Evolutionary conservation across 2,888 invertebrate species (phyloP).

Genomic region (Aphodius granarius): DNA sequence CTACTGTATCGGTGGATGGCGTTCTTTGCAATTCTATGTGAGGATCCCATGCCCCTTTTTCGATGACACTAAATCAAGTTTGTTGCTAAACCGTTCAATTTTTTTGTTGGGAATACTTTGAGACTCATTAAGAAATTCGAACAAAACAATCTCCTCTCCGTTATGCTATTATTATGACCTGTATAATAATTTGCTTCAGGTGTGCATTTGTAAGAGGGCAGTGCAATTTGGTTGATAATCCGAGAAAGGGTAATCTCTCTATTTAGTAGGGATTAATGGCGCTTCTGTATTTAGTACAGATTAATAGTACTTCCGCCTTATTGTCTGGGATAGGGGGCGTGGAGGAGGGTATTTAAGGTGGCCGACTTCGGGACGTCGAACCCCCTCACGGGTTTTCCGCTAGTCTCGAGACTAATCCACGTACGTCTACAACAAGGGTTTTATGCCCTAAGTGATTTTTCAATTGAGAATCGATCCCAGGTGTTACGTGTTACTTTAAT

Average conservation of each 20-base stretch:
- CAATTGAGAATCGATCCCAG: constrained; percentile 1
- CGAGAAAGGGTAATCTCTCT: constrained; percentile 4
- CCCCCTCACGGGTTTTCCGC: background rate
- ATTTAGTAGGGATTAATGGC: constrained; percentile 10
- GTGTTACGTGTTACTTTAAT: constrained; percentile 6
- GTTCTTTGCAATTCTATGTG: too few species aligned
- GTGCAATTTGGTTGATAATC: constrained; percentile 4
- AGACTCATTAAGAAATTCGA: too few species aligned
- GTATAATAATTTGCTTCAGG: background rate
- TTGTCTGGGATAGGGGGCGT: background rate
- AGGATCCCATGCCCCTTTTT: too few species aligned
- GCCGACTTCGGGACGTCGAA: background rate
- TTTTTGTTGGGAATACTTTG: too few species aligned
- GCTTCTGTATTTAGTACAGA: constrained; percentile 10
- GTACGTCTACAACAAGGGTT: constrained; percentile 1
- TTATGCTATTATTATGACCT: background rate
- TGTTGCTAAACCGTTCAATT: too few species aligned
- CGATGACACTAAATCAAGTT: too few species aligned
- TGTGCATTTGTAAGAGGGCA: background rate
- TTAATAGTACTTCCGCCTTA: constrained; percentile 10
- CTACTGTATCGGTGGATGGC: too few species aligned
- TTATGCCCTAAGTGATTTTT: constrained; percentile 2
- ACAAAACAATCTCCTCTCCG: too few species aligned
- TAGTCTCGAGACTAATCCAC: background rate
- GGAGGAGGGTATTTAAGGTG: background rate